These are phyloP conservation scores for Temnopleurus reevesii DNA, from an alignment of 53 echinoderm and acorn worm species.

Conservation along the genomic window DNA sequence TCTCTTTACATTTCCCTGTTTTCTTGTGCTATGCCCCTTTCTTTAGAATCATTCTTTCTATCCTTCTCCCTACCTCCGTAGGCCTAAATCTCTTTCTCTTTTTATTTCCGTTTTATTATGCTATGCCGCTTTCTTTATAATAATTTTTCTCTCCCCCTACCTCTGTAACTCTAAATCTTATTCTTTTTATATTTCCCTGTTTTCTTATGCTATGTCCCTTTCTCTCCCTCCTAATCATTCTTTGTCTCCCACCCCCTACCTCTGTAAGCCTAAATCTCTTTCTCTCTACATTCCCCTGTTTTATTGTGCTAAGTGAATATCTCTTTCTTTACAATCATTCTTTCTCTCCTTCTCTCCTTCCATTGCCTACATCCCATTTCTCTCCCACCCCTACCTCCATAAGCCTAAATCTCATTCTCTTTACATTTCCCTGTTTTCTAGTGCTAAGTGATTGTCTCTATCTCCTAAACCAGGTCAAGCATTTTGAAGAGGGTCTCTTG, in stretches of 20 bases:
- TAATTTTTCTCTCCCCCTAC: not conserved
- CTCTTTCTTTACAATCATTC: not conserved
- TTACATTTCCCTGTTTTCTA: not conserved
- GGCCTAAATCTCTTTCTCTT: not conserved
- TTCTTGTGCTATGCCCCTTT: not conserved
- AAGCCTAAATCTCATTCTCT: not conserved
- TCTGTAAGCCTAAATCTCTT: not conserved
- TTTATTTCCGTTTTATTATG: not conserved
- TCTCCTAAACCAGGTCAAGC: slow-evolving; percentile 13
- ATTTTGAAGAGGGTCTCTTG: not conserved
- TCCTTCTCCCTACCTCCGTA: not conserved
- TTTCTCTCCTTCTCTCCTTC: not conserved
- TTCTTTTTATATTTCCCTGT: not conserved
- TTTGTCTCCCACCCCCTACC: not conserved
- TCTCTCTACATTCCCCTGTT: not conserved
- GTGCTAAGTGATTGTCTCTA: not conserved
- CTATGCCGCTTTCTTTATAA: not conserved
- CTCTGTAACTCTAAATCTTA: not conserved
- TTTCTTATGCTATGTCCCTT: not conserved
- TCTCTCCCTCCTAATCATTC: not conserved
- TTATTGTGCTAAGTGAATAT: not conserved
- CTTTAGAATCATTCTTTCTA: not conserved
- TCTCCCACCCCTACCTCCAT: not conserved
- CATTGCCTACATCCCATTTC: not conserved
- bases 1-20: not conserved